Base-by-base conservation (phyloP, 2,888 invertebrate genomes). In the Embidobia sp. region DNA sequence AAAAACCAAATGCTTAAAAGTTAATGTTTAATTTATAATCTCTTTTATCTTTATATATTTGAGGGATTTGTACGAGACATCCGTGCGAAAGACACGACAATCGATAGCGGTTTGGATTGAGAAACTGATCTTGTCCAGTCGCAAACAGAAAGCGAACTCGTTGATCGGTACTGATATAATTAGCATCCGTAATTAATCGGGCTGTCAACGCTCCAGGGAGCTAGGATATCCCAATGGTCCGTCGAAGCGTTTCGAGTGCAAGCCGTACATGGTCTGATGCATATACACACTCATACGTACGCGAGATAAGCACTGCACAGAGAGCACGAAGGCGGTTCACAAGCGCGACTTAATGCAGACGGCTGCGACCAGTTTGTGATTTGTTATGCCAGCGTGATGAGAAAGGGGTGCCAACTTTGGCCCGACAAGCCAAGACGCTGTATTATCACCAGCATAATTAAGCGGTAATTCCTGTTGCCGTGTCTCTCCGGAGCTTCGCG, bases 401-500 rank as follows among this genome's bases (percentile, higher is more conserved):
- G 73, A 73, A 73, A 67, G 73, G 53, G 63, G 57, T 69, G 48
- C 61, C 35, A 59, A 70, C 35, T 70, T 51, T 40, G 59, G 37
- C 57, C 49, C 35, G 27, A 18, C 57, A 51, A 44, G 31, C 37
- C 55, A 53, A 76, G 51, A 40, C 55, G 37, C 37, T 53, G 79
- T 67, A 81, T 82, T 83, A 83, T 81, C 81, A 81, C 73, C 78
- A 53, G 76, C 81, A 81, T 84, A 83, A 84, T 85, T 84, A 85
- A 82, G 74, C 80, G 46, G 79, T 79, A 81, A 82, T 80, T 81
- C 78, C 77, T 77, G 53, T 48, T 49, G 75, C 76, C 59, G 61
- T 40, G 80, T 66, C 48, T 61, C 35, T 6, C 51, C 42, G 18
- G 26, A 37, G 55, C 37, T 31, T 42, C 22, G 70, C 64, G 82